Evolutionary conservation across 64 coral and sea anemone genomes (phyloP).

Genomic region (Actinia equina): DNA sequence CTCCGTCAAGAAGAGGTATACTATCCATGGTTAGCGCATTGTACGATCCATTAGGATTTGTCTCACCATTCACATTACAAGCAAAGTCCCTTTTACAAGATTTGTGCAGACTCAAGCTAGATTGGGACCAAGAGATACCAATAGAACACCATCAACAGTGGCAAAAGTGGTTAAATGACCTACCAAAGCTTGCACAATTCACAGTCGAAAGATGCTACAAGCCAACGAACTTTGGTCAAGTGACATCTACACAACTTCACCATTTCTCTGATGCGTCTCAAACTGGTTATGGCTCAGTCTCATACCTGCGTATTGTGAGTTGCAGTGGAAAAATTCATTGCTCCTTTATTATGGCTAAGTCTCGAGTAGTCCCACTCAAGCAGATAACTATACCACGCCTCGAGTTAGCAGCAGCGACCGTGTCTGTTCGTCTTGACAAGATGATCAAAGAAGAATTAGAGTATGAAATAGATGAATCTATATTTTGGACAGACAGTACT

Average conservation of each 20-base stretch:
- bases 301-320: not conserved
- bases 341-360: too few species aligned
- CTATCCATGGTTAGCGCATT: slow-evolving; percentile 36
- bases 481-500: slow-evolving; percentile 20
- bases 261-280: slow-evolving; percentile 34
- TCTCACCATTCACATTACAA: slow-evolving; percentile 40
- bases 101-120: slow-evolving; percentile 28
- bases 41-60: slow-evolving; percentile 56
- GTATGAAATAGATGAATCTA: not conserved
- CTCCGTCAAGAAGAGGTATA: slow-evolving; percentile 28
- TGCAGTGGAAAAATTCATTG: too few species aligned
- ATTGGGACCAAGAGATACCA: too few species aligned
- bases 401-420: not conserved
- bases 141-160: slow-evolving; percentile 17
- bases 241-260: slow-evolving; percentile 27
- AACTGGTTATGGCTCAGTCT: not conserved
- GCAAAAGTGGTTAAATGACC: slow-evolving; percentile 37
- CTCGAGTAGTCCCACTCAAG: not conserved
- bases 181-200: slow-evolving; percentile 25
- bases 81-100: slow-evolving; percentile 47
- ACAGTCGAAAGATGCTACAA: not conserved
- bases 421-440: not conserved
- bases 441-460: not conserved
- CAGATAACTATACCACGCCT: not conserved
- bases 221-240: slow-evolving; percentile 30